Base-by-base conservation (phyloP, 2,113 vertebrate species). In the Puma concolor region DNA sequence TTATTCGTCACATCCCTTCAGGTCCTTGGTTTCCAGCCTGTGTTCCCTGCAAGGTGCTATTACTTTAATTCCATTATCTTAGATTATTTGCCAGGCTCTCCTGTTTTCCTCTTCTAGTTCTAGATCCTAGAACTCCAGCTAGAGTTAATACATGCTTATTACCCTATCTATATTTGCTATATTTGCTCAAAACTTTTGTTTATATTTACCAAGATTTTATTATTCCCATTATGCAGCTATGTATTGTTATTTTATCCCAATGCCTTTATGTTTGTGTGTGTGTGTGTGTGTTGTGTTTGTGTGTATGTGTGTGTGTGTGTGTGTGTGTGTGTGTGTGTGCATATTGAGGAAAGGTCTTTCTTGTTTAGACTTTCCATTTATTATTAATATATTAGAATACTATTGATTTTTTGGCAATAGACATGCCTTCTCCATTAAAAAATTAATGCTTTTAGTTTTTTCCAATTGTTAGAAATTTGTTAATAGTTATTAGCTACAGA, bases 361-460 rank as follows among this genome's bases (percentile, higher is more conserved):
- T 44, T 79, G 12, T 64, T 72, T 52, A 76, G 38, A 84, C 29
- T 88, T 52, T 94, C 21, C n/a, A 82, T 81, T 57, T 69, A 91
- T 41, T 93, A 87, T 33, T 87, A 95, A 54, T 71, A 85, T 2
- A 16, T 48, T 48, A 89, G 10, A 89, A 64, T 79, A 77, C 60
- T 52, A 96, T 2, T 77, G 41, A 76, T 17, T 72, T 67, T 95
- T 95, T 91, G 93, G 15, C 6, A 92, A 52, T 16, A 91, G 48
- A 77, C 21, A 88, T 72, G 36, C 44, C 25, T 94, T 83, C 27
- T 71, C 63, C 66, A 95, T 77, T 89, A 71, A 94, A 97, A 97
- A 80, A 57, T 27, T 81, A 92, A 86, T 77, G 25, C 9, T 64
- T 27, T 77, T 71, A 85, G 23, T 72, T 91, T 79, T 96, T 88